Evolutionary conservation across 2,113 vertebrate genomes (phyloP).

Genomic region (Globicephala melas): DNA sequence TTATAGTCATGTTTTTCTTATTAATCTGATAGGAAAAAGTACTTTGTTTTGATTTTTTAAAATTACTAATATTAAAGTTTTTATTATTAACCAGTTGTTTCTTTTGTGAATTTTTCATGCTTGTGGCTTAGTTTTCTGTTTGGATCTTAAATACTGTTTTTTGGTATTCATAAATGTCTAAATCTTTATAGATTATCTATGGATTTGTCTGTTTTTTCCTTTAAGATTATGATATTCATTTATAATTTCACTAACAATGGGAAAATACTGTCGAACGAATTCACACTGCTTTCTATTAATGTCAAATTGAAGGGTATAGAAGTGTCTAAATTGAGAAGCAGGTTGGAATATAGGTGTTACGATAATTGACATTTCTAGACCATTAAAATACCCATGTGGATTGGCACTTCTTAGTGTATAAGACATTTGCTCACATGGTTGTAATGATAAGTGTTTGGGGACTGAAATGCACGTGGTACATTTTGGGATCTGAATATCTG

Average conservation of each 20-base stretch:
- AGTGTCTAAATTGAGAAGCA: neutral
- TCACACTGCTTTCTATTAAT: constrained; percentile 21
- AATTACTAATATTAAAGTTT: neutral
- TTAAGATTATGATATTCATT: neutral
- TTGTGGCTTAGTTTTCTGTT: neutral
- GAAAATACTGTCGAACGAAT: neutral
- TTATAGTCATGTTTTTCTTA: neutral
- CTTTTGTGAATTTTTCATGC: neutral
- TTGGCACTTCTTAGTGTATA: neutral
- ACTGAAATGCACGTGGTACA: neutral
- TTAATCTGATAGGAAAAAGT: neutral
- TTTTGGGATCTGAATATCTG: neutral
- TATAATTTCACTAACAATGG: neutral
- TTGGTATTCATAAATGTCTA: neutral
- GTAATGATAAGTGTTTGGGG: neutral
- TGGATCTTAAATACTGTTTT: neutral
- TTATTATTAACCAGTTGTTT: neutral
- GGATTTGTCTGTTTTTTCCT: neutral
- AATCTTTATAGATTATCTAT: neutral
- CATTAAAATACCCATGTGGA: neutral
- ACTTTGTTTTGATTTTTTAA: neutral
- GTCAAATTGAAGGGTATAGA: neutral
- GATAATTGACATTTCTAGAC: neutral
- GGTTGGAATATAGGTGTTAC: neutral
- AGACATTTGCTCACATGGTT: neutral